These are phyloP conservation scores for Perizoma affinitatum DNA, from an alignment of 2,888 invertebrate species.

Conservation along the genomic window DNA sequence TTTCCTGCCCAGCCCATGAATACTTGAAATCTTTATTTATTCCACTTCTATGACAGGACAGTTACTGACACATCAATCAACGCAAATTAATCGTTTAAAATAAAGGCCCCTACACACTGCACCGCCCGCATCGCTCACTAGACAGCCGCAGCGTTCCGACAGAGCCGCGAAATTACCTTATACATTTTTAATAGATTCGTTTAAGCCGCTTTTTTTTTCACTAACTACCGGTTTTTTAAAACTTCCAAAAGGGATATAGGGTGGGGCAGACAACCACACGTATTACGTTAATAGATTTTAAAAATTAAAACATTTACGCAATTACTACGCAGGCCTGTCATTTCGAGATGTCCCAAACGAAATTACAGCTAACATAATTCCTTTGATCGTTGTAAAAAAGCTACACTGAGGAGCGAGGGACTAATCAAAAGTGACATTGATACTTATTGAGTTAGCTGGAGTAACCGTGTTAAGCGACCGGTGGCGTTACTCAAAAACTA, in stretches of 20 bases:
- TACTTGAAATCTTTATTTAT: no score
- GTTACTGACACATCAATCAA: no score
- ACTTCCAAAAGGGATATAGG: slow-evolving; percentile 43
- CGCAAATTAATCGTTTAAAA: slow-evolving; percentile 13
- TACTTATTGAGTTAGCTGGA: slow-evolving; percentile 77
- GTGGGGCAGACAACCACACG: slow-evolving; percentile 38
- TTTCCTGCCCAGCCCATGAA: no score
- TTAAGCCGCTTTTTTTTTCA: slow-evolving; percentile 77
- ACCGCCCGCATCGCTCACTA: slow-evolving; percentile 28
- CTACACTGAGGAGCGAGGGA: slow-evolving; percentile 40
- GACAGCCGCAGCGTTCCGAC: slow-evolving; percentile 42
- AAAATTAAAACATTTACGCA: slow-evolving; percentile 76
- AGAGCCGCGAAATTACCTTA: slow-evolving; percentile 69
- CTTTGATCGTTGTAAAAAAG: slow-evolving; percentile 78
- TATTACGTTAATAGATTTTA: slow-evolving; percentile 78
- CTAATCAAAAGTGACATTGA: slow-evolving; percentile 83
- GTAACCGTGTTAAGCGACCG: slow-evolving; percentile 77
- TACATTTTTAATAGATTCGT: slow-evolving; percentile 79
- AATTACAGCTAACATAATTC: slow-evolving; percentile 62
- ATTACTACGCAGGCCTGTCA: slow-evolving; percentile 68
- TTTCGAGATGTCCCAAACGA: slow-evolving; percentile 62
- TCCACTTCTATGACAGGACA: no score
- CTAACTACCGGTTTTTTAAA: slow-evolving; percentile 62
- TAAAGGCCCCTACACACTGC: slow-evolving; percentile 26
- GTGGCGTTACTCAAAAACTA: slow-evolving; percentile 83